These are phyloP conservation scores for Nymphalis c-album DNA, from an alignment of 2,888 invertebrate species.

Conservation along the genomic window DNA sequence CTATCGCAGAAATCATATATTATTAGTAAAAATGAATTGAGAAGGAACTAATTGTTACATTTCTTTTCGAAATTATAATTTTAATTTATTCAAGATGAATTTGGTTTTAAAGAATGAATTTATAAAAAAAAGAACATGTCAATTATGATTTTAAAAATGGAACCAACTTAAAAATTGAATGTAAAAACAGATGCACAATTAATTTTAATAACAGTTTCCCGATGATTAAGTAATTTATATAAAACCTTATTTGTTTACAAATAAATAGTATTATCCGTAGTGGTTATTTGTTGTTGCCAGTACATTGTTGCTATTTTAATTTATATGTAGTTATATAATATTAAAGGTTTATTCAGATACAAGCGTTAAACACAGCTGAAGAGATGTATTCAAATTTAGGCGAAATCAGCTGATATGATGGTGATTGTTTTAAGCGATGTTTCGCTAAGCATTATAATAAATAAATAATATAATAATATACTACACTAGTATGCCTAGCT, in stretches of 20 bases:
- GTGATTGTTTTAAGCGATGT: background rate
- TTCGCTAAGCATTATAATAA: background rate
- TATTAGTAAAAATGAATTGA: background rate
- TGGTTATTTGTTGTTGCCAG: slow-evolving; percentile 1
- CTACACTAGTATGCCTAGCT: too few species aligned
- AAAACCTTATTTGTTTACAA: slow-evolving; percentile 4
- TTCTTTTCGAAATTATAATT: background rate
- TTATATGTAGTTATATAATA: background rate
- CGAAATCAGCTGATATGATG: background rate
- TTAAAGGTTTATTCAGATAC: background rate
- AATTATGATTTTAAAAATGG: too few species aligned
- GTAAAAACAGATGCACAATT: background rate
- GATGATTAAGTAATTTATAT: background rate
- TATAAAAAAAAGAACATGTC: background rate
- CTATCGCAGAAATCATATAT: background rate
- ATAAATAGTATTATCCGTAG: slow-evolving; percentile 1
- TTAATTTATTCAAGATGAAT: background rate
- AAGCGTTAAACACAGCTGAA: too few species aligned
- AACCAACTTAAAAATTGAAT: too few species aligned
- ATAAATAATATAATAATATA: too few species aligned
- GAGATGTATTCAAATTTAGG: background rate
- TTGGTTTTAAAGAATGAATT: background rate
- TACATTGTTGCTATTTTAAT: background rate
- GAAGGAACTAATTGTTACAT: too few species aligned
- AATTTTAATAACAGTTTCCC: background rate